Conservation (phyloP, 2,888 invertebrate genomes). For the Empis livida region DNA sequence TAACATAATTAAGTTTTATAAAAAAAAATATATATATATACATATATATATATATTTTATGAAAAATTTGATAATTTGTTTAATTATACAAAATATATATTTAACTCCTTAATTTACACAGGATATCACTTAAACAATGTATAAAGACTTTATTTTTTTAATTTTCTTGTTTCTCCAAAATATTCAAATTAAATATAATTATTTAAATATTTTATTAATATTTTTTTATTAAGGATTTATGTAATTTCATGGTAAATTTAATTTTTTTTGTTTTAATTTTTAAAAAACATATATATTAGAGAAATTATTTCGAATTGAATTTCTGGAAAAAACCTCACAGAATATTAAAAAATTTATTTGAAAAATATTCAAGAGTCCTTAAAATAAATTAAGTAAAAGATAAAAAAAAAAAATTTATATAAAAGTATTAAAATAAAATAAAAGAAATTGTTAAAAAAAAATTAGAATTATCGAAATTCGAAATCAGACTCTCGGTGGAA, state of each 20-base stretch:
- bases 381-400: not conserved
- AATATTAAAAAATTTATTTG: not conserved
- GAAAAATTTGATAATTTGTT: too few relatives aligned
- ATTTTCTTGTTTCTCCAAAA: too few relatives aligned
- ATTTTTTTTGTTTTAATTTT: not conserved
- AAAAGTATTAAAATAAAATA: not conserved
- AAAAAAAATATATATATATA: too few relatives aligned
- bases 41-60: too few relatives aligned
- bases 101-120: not conserved
- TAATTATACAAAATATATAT: too few relatives aligned
- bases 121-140: not conserved
- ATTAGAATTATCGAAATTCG: not conserved
- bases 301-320: too few relatives aligned
- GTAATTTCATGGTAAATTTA: not conserved
- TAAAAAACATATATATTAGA: not conserved
- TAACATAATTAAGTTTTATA: too few relatives aligned
- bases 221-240: not conserved
- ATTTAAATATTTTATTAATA: not conserved
- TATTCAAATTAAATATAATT: not conserved
- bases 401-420: not conserved
- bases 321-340: too few relatives aligned
- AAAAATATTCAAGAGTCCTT: not conserved
- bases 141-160: too few relatives aligned
- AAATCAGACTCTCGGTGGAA: conserved; percentile 38
- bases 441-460: too few relatives aligned